Conservation (phyloP, 1,140 invertebrate species). For the Trichoplusia ni region DNA sequence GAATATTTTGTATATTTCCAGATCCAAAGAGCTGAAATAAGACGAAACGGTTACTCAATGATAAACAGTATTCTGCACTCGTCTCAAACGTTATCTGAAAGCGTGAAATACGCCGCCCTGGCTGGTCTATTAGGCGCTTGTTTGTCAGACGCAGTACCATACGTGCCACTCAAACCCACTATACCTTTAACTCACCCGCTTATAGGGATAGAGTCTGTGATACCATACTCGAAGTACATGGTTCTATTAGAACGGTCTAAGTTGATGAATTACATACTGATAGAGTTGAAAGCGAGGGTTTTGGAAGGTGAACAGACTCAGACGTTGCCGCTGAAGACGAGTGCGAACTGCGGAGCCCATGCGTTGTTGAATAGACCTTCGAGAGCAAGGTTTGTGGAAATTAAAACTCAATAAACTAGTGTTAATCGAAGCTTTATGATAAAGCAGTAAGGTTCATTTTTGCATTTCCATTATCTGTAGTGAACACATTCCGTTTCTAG, state of each 20-base stretch:
- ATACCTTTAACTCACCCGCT: constrained; percentile 62
- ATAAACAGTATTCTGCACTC: constrained; percentile 73
- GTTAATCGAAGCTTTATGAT: too few species aligned
- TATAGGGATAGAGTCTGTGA: constrained; percentile 72
- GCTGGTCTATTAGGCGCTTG: constrained; percentile 69
- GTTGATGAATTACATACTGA: constrained; percentile 68
- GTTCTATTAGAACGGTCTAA: constrained; percentile 69
- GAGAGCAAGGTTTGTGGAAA: constrained; percentile 86
- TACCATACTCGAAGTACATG: constrained; percentile 74
- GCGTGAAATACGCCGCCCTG: constrained; percentile 73
- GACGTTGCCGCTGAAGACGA: constrained; percentile 69
- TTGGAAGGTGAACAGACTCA: constrained; percentile 72
- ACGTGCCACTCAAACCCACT: constrained; percentile 58
- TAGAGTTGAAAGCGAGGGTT: constrained; percentile 70
- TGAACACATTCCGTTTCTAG: too few species aligned
- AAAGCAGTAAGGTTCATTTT: too few species aligned
- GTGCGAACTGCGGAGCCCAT: constrained; percentile 87
- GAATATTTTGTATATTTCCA: constrained; percentile 41
- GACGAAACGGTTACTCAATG: constrained; percentile 70
- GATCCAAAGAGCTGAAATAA: constrained; percentile 79
- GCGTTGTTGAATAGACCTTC: constrained; percentile 87
- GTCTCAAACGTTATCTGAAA: constrained; percentile 73
- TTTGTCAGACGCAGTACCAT: constrained; percentile 80
- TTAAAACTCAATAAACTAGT: too few species aligned
- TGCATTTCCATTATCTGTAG: too few species aligned